These are phyloP conservation scores for Theristus sp. DNA, from an alignment of 2,888 invertebrate species.

Conservation along the genomic window DNA sequence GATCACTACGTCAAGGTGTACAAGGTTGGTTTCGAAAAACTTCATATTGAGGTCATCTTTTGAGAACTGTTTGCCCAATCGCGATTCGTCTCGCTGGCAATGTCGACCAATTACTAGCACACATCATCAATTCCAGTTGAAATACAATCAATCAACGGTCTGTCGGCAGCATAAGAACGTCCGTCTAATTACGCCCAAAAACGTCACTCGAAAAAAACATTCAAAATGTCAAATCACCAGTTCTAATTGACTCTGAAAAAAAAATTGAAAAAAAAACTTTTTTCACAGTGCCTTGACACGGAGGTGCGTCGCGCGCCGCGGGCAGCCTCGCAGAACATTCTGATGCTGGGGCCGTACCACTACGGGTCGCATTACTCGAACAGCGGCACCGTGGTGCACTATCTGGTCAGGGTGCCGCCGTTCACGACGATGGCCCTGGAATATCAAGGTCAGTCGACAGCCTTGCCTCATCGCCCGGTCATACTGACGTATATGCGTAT, in stretches of 20 bases:
- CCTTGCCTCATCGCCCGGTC: too few relatives aligned
- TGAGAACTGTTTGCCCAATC: too few relatives aligned
- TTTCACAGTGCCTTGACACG: background rate
- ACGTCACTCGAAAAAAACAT: background rate
- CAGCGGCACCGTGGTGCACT: constrained; percentile 97
- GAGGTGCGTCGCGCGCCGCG: background rate
- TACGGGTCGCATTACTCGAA: constrained; percentile 97
- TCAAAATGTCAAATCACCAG: background rate
- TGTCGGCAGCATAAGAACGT: too few relatives aligned
- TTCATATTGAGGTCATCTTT: background rate
- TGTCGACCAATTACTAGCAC: too few relatives aligned
- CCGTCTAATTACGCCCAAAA: background rate
- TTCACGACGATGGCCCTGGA: constrained; percentile 54
- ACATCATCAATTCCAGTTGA: too few relatives aligned
- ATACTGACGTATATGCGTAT: too few relatives aligned
- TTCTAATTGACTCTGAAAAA: background rate
- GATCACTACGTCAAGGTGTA: constrained; percentile 63
- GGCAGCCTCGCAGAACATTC: background rate
- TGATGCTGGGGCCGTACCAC: constrained; percentile 39
- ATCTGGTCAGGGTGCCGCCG: constrained; percentile 86
- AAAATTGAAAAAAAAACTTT: background rate
- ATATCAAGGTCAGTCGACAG: constrained; percentile 22
- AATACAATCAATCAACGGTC: too few relatives aligned
- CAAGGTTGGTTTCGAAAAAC: constrained; percentile 40
- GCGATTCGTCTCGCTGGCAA: too few relatives aligned